Percentiles rank a stretch among this genome's conserved stretches.
Evolutionary conservation across 2,888 invertebrate genomes (phyloP).

Genomic region (Hipparchia semele): DNA sequence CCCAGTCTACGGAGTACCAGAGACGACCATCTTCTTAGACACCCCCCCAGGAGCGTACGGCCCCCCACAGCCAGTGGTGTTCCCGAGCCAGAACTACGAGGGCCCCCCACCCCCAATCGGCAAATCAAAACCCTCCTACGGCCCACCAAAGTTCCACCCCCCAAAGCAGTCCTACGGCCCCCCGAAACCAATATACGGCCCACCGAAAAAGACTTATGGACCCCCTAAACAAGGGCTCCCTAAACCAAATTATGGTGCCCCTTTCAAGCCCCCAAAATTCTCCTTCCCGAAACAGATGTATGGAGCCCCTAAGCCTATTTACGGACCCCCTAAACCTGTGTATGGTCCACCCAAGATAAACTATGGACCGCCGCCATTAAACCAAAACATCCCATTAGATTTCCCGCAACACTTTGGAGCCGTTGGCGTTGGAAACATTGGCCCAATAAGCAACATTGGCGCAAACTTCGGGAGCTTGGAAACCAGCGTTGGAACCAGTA

Average conservation of each 20-base stretch:
- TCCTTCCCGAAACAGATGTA: constrained; percentile 58
- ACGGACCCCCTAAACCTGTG: constrained; percentile 75
- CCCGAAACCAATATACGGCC: constrained; percentile 66
- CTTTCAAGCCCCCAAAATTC: constrained; percentile 62
- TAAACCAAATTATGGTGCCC: constrained; percentile 64
- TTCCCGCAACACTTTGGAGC: constrained; percentile 44
- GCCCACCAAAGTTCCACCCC: constrained; percentile 60
- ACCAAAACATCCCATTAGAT: constrained; percentile 50
- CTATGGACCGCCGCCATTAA: constrained; percentile 54
- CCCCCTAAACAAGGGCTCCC: constrained; percentile 60
- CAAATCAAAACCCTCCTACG: constrained; percentile 65
- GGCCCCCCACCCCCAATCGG: constrained; percentile 78
- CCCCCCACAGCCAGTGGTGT: constrained; percentile 74
- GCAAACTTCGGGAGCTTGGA: constrained; percentile 42
- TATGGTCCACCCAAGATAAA: constrained; percentile 63
- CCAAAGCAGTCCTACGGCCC: constrained; percentile 74
- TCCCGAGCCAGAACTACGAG: constrained; percentile 69
- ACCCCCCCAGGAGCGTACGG: constrained; percentile 75
- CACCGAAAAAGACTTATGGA: constrained; percentile 62
- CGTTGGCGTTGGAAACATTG: constrained; percentile 40
- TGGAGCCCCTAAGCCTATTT: constrained; percentile 58
- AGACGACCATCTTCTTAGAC: constrained; percentile 60
- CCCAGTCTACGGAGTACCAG: constrained; percentile 84
- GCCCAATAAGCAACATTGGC: constrained; percentile 35
- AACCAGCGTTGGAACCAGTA: constrained; percentile 42